Conservation (phyloP, 1,140 invertebrate genomes). For the Gonatopus flavifemur region DNA sequence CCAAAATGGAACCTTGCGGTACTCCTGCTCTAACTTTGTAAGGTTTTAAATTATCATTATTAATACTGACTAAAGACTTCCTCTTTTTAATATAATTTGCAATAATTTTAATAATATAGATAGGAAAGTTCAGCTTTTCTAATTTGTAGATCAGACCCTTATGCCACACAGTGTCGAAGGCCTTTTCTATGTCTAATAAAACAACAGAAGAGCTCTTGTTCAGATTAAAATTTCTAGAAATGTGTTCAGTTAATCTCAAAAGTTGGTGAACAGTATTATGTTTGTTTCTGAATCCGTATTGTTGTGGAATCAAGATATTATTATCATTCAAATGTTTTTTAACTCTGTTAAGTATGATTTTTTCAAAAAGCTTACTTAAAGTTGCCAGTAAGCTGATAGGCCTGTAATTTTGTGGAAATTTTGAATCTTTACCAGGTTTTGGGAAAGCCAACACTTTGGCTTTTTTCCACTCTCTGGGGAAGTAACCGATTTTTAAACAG, state of each 20-base stretch:
- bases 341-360: background rate
- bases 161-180: no score
- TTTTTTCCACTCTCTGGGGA: constrained; percentile 8
- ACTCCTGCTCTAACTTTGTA: no score
- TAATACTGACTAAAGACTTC: background rate
- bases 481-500: background rate
- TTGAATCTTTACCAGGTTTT: constrained; percentile 1
- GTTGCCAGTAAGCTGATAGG: constrained; percentile 7
- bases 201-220: no score
- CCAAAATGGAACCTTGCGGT: background rate
- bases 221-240: no score
- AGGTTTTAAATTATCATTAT: background rate
- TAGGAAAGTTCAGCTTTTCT: background rate
- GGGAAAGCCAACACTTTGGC: constrained; percentile 3
- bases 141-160: constrained; percentile 19
- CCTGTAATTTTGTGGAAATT: background rate
- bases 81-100: background rate
- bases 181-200: no score
- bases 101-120: background rate
- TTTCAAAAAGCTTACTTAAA: constrained; percentile 9
- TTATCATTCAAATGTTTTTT: background rate
- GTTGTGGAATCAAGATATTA: background rate
- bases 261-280: constrained; percentile 8
- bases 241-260: constrained; percentile 2
- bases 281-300: constrained; percentile 5